Conservation (phyloP, 1,140 invertebrate species). For the Anthonomus grandis region DNA sequence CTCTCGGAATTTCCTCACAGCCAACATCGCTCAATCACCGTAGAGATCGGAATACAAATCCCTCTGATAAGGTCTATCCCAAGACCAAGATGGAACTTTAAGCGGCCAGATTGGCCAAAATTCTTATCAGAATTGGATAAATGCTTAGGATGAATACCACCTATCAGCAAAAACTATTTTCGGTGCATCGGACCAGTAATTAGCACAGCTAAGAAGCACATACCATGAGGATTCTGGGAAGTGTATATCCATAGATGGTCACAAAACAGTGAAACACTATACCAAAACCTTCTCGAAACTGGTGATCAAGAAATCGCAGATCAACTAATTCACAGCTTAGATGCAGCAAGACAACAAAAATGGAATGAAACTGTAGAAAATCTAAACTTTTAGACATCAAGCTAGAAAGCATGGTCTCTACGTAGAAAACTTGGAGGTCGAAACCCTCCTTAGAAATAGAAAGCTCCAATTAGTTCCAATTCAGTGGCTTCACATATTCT, state of each 20-base stretch:
- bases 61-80: conserved; percentile 9
- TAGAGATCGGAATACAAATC: conserved; percentile 18
- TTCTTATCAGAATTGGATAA: conserved; percentile 9
- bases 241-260: conserved; percentile 20
- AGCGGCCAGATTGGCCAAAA: conserved; percentile 9
- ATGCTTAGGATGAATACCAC: too few species aligned
- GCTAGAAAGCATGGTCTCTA: conserved; percentile 20
- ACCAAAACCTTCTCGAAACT: conserved; percentile 23
- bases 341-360: conserved; percentile 21
- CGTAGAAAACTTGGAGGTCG: conserved; percentile 17
- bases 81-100: conserved; percentile 24
- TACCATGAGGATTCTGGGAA: conserved; percentile 18
- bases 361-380: conserved; percentile 25
- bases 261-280: conserved; percentile 19
- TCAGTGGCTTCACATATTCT: conserved; percentile 16
- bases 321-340: conserved; percentile 21
- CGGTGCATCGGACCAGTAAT: not conserved
- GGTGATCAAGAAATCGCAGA: conserved; percentile 24
- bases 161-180: too few species aligned
- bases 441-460: conserved; percentile 9
- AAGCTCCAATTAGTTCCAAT: conserved; percentile 15
- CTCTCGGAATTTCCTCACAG: conserved; percentile 22
- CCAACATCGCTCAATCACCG: conserved; percentile 18
- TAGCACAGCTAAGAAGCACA: conserved; percentile 14
- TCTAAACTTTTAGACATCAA: conserved; percentile 21